Evolutionary conservation across 2,113 vertebrate genomes (phyloP).

Genomic region (Micromys minutus): DNA sequence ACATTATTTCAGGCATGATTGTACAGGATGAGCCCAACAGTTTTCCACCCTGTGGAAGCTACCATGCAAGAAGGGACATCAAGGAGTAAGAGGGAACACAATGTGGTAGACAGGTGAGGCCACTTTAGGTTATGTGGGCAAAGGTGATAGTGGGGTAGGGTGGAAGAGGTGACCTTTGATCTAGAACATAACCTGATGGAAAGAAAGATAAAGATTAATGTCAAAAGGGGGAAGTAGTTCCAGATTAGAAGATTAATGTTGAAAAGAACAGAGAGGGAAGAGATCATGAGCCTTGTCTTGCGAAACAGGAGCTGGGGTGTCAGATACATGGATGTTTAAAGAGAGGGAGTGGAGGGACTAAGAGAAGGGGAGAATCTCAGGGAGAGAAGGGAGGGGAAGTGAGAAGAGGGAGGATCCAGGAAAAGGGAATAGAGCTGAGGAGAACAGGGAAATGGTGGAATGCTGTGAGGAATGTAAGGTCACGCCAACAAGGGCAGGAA

Average conservation of each 20-base stretch:
- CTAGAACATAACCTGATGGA: background rate
- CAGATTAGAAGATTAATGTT: background rate
- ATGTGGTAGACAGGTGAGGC: background rate
- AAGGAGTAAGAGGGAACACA: background rate
- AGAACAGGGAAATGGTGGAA: background rate
- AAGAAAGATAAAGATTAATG: background rate
- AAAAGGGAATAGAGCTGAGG: background rate
- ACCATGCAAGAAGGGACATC: background rate
- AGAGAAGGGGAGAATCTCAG: background rate
- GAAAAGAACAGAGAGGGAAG: background rate
- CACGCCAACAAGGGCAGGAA: background rate
- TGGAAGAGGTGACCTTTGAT: background rate
- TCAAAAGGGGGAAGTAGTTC: background rate
- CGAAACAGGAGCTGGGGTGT: background rate
- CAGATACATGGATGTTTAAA: background rate
- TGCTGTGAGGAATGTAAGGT: background rate
- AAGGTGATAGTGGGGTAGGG: background rate
- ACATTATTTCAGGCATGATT: background rate
- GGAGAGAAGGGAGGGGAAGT: background rate
- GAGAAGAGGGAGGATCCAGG: background rate
- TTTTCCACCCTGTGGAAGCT: background rate
- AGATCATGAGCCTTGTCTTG: background rate
- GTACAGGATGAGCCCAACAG: background rate
- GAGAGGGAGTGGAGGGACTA: background rate
- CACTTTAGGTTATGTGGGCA: background rate